Conservation (phyloP, 2,797 vertebrate genomes). For the Alcedo atthis region DNA sequence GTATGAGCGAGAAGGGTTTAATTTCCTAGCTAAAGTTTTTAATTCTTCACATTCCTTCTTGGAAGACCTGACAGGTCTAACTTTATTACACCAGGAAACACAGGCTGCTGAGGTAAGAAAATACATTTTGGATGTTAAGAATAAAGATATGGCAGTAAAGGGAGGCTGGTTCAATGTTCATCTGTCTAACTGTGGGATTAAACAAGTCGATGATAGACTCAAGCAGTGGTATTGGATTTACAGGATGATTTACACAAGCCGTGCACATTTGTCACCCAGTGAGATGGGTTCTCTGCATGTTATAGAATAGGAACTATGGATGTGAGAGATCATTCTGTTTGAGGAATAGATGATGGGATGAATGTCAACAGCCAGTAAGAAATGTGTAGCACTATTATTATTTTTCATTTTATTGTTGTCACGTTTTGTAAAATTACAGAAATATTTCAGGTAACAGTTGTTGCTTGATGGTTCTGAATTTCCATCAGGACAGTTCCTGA, state of each 20-base stretch:
- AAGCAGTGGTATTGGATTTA: neutral
- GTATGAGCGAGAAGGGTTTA: slow-evolving; percentile 93
- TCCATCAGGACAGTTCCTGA: neutral
- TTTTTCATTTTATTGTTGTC: neutral
- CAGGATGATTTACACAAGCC: neutral
- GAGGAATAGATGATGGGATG: neutral
- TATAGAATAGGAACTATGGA: neutral
- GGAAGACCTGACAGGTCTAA: slow-evolving; percentile 96
- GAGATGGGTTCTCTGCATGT: neutral
- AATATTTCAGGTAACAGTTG: neutral
- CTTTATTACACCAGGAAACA: slow-evolving; percentile 95
- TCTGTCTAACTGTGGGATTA: neutral
- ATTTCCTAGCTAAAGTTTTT: slow-evolving; percentile 93
- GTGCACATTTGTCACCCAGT: neutral
- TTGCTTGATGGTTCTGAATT: neutral
- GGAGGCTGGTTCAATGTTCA: neutral
- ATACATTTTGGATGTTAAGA: neutral
- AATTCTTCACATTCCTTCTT: slow-evolving; percentile 99
- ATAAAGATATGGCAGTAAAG: neutral
- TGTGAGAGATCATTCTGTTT: neutral
- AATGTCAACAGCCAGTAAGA: neutral
- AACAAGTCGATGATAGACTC: neutral
- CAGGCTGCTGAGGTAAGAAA: slow-evolving; percentile 95
- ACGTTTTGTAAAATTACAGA: neutral
- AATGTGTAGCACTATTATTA: neutral